Evolutionary conservation across 2,113 vertebrate genomes (phyloP), one percentile per base, ranked within the genome.

Genomic region (Cyanocitta stelleri): DNA sequence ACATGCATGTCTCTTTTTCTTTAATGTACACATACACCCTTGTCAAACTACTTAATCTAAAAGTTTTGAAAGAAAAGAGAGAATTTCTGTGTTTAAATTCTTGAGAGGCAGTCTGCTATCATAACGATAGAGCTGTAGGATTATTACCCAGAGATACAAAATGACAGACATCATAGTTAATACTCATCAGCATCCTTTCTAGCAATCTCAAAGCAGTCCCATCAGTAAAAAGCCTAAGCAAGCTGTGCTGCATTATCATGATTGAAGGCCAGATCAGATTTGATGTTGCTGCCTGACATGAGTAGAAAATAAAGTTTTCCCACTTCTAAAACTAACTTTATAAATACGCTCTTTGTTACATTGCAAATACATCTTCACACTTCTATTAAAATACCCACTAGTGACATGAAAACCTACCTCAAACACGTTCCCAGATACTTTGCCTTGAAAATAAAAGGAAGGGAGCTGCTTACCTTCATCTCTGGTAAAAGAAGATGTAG

Each of bases 161-260:
- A 90, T 93, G 95, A 92, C 88, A 95, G 83, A 58, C 83, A 90
- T 93, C 64, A 46, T 81, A 69, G 73, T 93, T 95, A 97, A 93
- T 94, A 89, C 86, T 92, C 83, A 92, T 94, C 92, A 92, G 71
- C 90, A 87, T 89, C 88, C 61, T 92, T 90, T 81, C 71, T 87
- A 75, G 64, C 62, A 55, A 78, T 90, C 80, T 89, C 83, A 79
- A 62, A 92, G 66, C 29, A 92, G 88, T 78, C 52, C 73, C 66
- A 82, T 89, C 80, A 93, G 59, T 95, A 90, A 86, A 95, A 93
- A 92, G 52, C 48, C 41, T 81, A 81, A 81, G 73, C 79, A 96
- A 87, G 84, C 93, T 87, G 74, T 85, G 87, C 75, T 94, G 51
- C 61, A 82, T 84, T 93, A 86, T 74, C 52, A 32, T 89, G 80